Base-by-base conservation (phyloP, 2,113 vertebrate genomes). In the Apteryx mantelli region DNA sequence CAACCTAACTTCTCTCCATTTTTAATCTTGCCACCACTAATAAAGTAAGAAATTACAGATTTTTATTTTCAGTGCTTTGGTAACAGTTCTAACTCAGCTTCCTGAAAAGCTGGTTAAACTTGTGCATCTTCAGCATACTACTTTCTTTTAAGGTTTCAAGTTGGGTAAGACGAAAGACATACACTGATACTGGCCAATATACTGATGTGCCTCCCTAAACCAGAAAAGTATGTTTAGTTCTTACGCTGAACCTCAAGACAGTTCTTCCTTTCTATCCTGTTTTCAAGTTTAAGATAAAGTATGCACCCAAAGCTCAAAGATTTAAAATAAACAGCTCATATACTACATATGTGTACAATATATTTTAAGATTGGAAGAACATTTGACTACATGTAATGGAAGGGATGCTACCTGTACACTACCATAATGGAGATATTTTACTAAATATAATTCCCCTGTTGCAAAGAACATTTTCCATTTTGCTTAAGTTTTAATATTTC, bases 391-490 rank as follows among this genome's bases (percentile, higher is more conserved):
- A 12, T 50, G 6, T 30, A 74, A 64, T 24, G 69, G 70, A 68
- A 92, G 15, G 25, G 30, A 74, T 19, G 21, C 12, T 75, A 40
- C 2, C 85, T 0, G 0, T 32, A n/a, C 3, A 6, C 56, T 50
- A 53, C 86, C 44, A 65, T 24, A 69, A 63, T 2, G 2, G n/a
- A 81, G 20, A 20, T 22, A 60, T 40, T 73, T 58, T 14, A 50
- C 19, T 30, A 19, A 81, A 14, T 80, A 75, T 26, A 76, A 25
- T 48, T 83, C 34, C 61, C 12, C 70, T 87, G 78, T 58, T 21
- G 34, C 38, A 80, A 93, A 83, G 13, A n/a, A 34, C 0, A 0
- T 40, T 83, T 53, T 36, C 69, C 26, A 74, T 40, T 58, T 52
- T 25, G 32, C 11, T 60, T 13, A 34, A n/a, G 24, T 75, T 78